Evolutionary conservation across 2,888 invertebrate genomes (phyloP), one percentile per base, ranked within the genome.

Genomic region (Tryphoninae sp.): DNA sequence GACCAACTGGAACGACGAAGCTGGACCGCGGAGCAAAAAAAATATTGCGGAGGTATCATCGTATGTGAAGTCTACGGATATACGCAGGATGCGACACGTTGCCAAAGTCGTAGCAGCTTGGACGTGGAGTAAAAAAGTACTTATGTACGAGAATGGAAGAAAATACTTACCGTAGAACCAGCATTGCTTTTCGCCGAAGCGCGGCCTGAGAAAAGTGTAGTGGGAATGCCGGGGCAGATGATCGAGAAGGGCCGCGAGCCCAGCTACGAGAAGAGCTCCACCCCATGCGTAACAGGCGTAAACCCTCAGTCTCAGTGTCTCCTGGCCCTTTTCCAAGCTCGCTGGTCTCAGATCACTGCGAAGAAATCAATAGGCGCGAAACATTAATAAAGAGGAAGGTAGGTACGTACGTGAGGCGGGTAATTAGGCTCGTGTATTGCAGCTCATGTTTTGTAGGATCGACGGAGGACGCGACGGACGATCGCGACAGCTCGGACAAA

Each of bases 271-370:
- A 85, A 97, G 93, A 68, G 97, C 96, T 69, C 96, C 95, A 85
- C 97, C 97, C 96, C 97, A 97, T 83, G 97, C 97, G 93, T 97
- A 97, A 87, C 95, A 94, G 87, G 95, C 95, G 93, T 97, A 97
- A 87, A 96, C 93, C 77, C 96, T 94, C 87, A 97, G 94, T 77
- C 97, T 94, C 89, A 96, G 94, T 84, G 95, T 93, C 92, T 97
- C 97, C 93, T 97, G 97, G 86, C 96, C 95, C 92, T 96, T 96
- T 92, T 97, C 97, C 92, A 97, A 93, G 89, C 95, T 96, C 88
- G 96, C 96, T 83, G 97, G 97, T 74, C 97, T 94, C 91, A 97
- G 94, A 93, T 97, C 97, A 84, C 97, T 96, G 93, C 79, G 85
- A 82, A 55, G 45, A 72, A 26, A 55, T 22, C 45, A 67, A 55